phyloP scores from a whole-genome alignment of 2,797 vertebrate species.

The Cirrhinus mrigala region DNA sequence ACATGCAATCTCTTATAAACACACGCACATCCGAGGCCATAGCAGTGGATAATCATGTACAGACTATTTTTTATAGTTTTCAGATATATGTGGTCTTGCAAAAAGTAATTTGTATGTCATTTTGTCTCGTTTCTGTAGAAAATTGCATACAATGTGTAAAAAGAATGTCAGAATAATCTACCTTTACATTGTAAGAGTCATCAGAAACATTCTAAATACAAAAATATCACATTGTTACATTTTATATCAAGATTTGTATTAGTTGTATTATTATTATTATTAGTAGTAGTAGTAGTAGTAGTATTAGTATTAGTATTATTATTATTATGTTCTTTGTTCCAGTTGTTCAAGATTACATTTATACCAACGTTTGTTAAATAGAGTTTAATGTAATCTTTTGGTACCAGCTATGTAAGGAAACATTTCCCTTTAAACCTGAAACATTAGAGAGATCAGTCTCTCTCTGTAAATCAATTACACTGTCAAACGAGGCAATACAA shows the following conservation, averaged over 20 bases:
- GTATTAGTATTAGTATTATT: not conserved
- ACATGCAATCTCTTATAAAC: not conserved
- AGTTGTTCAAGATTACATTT: not conserved
- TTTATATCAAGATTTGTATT: constrained; percentile 11
- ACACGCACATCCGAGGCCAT: not conserved
- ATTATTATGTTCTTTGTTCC: not conserved
- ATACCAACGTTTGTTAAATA: not conserved
- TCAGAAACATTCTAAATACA: not conserved
- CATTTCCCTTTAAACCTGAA: not conserved
- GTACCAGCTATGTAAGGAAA: not conserved
- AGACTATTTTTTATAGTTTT: not conserved
- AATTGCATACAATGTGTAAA: not conserved
- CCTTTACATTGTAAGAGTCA: not conserved
- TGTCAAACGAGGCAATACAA: not conserved
- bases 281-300: not conserved
- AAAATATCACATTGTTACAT: not conserved
- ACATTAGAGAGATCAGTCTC: not conserved
- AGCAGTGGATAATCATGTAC: not conserved
- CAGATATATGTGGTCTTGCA: not conserved
- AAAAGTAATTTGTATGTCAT: not conserved
- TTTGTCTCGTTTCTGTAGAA: not conserved
- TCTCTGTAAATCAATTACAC: not conserved
- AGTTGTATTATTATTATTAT: too few species aligned
- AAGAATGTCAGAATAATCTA: not conserved
- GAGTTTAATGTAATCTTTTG: not conserved